Percentiles rank a stretch among this genome's conserved stretches.
Conservation (phyloP, 2,888 invertebrate genomes). For the Diadromus collaris region DNA sequence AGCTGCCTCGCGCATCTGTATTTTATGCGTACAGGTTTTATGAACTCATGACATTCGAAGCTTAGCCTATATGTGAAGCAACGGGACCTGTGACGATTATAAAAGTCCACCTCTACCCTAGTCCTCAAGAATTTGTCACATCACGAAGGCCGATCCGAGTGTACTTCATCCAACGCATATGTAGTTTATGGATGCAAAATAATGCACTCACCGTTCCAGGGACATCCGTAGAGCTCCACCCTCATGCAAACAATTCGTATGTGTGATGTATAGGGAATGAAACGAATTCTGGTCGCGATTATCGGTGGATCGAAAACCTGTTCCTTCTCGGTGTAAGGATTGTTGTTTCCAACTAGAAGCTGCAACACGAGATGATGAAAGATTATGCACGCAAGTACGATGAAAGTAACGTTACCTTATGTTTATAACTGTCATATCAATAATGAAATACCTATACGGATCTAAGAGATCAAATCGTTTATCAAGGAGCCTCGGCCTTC, state of each 20-base stretch:
- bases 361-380: conserved; percentile 79
- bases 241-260: conserved; percentile 91
- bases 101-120: conserved; percentile 13
- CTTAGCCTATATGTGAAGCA: neutral
- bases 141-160: neutral
- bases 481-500: neutral
- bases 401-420: neutral
- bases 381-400: neutral
- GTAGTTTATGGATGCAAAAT: conserved; percentile 7
- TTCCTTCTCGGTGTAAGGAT: conserved; percentile 89
- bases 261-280: conserved; percentile 90
- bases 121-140: neutral
- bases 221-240: conserved; percentile 91
- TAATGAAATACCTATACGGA: neutral
- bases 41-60: conserved; percentile 10
- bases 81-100: conserved; percentile 13
- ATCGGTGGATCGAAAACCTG: conserved; percentile 88
- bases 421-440: neutral
- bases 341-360: conserved; percentile 90
- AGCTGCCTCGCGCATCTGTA: conserved; percentile 4
- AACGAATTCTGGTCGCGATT: conserved; percentile 88
- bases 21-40: conserved; percentile 40
- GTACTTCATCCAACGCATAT: neutral
- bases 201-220: conserved; percentile 86
- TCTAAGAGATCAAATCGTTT: neutral